Conservation (phyloP, 2,113 vertebrate genomes). For the Xiphophorus maculatus region DNA sequence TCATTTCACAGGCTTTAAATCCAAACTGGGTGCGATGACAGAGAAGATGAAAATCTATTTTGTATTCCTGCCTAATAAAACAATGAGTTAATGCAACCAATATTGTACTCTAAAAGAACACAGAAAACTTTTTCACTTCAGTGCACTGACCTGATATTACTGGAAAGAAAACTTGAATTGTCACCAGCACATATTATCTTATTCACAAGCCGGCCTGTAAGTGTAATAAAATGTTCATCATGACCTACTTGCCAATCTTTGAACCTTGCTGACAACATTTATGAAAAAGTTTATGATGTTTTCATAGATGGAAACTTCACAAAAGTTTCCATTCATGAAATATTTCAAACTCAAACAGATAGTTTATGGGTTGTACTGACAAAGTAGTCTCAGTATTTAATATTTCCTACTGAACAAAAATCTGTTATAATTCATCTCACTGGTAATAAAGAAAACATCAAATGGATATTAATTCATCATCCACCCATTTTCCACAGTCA, state of each 20-base stretch:
- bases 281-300: too few relatives aligned
- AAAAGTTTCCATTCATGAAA: not conserved
- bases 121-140: not conserved
- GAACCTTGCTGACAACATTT: not conserved
- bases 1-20: conserved; percentile 54
- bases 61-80: not conserved
- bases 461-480: too few relatives aligned
- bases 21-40: conserved; percentile 24
- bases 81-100: not conserved
- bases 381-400: not conserved
- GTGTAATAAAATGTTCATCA: not conserved
- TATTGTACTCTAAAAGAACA: not conserved
- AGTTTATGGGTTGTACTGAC: not conserved
- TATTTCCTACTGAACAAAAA: not conserved
- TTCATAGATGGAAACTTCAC: too few relatives aligned
- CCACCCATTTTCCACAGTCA: too few relatives aligned
- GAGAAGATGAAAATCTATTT: conserved; percentile 4
- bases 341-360: not conserved
- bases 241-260: not conserved
- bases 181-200: not conserved
- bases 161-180: not conserved
- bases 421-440: too few relatives aligned
- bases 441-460: too few relatives aligned
- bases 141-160: not conserved
- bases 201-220: not conserved